Evolutionary conservation across 1,140 invertebrate species (phyloP), one percentile per base, ranked within the genome.

Genomic region (Orchesella cincta): DNA sequence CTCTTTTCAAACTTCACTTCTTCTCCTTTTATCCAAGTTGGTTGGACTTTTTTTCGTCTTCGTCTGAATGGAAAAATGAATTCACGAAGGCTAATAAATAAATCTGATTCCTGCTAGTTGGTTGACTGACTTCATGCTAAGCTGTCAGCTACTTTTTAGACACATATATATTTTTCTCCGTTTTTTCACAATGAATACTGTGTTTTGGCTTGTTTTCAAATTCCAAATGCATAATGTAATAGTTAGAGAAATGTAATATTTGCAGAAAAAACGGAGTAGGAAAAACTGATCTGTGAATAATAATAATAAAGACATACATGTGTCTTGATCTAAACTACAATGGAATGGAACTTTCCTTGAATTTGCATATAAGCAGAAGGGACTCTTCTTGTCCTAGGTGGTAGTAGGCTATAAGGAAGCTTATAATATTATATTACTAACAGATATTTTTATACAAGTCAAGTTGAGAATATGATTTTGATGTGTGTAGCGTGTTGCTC

Each of bases 81-180:
- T 14, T 5, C 8, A 57, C 8, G 52, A 57, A 57, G 52, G 52
- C 52, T 57, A 57, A 57, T 57, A 57, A 57, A 57, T 57, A 57
- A 57, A 57, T 57, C 52, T n/a, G 52, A 57, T 57, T 57, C 52
- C 52, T 57, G 52, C 52, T 57, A n/a, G 52, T 57, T 57, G 52
- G 52, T 57, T 57, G 52, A 57, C 52, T 57, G 52, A 57, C 52
- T 57, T 57, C 52, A 57, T 57, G 52, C 52, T 57, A 57, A 57
- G 52, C 52, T 57, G 52, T 57, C 52, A 57, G 52, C 52, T 57
- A 57, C 52, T 12, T 57, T 57, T 57, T 57, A 14, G 8, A 46
- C 8, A 46, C 8, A 46, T 12, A 46, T 8, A 20, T 46, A 46
- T 46, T 46, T 20, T 46, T 46, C 39, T 46, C 8, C 39, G 8